phyloP scores from a whole-genome alignment of 2,888 invertebrate species.

The Himalopsyche anomala region DNA sequence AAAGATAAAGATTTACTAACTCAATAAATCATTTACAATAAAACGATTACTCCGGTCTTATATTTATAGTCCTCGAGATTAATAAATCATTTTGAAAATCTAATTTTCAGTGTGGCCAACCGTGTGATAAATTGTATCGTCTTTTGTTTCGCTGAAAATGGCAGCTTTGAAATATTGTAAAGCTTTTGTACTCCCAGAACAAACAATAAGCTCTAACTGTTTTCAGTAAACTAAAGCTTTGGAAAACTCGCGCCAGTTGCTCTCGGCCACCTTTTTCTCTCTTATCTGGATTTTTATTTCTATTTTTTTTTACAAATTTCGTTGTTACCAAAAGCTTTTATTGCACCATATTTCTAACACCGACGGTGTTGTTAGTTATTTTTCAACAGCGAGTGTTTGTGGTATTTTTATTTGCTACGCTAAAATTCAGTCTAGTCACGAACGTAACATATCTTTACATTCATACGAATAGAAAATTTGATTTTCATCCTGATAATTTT shows the following conservation, averaged over 20 bases:
- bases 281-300: not conserved
- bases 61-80: conserved; percentile 34
- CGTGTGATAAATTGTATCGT: not conserved
- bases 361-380: not conserved
- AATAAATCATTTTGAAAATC: conserved; percentile 36
- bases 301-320: conserved; percentile 1
- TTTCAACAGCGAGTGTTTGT: not conserved
- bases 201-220: conserved; percentile 38
- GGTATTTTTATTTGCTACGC: not conserved
- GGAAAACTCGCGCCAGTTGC: conserved; percentile 6
- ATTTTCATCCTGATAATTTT: too few relatives aligned
- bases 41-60: not conserved
- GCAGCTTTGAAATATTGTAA: conserved; percentile 40
- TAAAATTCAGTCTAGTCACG: not conserved
- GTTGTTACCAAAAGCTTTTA: conserved; percentile 6
- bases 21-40: too few relatives aligned
- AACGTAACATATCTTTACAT: not conserved
- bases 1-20: too few relatives aligned
- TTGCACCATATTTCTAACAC: not conserved
- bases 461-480: too few relatives aligned
- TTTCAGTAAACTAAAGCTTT: conserved; percentile 33
- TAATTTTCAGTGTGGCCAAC: not conserved
- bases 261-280: not conserved
- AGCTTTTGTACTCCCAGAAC: not conserved
- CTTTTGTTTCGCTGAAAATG: conserved; percentile 29